These are phyloP conservation scores for Dromiciops gliroides DNA, from an alignment of 2,113 vertebrate genomes.

Conservation along the genomic window DNA sequence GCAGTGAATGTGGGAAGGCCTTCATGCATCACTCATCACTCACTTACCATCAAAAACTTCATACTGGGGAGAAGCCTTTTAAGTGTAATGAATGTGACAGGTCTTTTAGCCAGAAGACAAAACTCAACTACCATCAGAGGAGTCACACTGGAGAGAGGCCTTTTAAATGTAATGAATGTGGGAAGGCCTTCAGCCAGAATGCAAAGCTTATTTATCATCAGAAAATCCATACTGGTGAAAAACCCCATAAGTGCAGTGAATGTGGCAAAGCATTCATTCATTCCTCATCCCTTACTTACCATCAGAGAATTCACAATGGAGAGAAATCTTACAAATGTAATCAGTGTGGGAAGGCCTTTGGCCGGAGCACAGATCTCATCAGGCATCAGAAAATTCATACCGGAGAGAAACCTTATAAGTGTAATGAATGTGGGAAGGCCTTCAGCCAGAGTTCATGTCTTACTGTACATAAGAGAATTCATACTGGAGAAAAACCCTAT, in stretches of 20 bases:
- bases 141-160: slow-evolving; percentile 72
- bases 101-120: slow-evolving; percentile 67
- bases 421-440: slow-evolving; percentile 77
- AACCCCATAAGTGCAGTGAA: slow-evolving; percentile 76
- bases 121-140: slow-evolving; percentile 65
- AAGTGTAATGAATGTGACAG: slow-evolving; percentile 58
- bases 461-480: slow-evolving; percentile 78
- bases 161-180: slow-evolving; percentile 78
- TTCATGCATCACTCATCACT: slow-evolving; percentile 49
- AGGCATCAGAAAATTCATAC: slow-evolving; percentile 79
- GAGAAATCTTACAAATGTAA: slow-evolving; percentile 78
- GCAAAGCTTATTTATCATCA: slow-evolving; percentile 79
- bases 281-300: slow-evolving; percentile 77
- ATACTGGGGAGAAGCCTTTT: not conserved
- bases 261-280: slow-evolving; percentile 78
- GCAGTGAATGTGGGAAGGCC: slow-evolving; percentile 42
- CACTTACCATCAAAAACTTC: slow-evolving; percentile 12
- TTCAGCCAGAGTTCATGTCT: slow-evolving; percentile 78
- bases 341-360: slow-evolving; percentile 77
- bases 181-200: slow-evolving; percentile 76
- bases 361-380: slow-evolving; percentile 77
- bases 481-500: slow-evolving; percentile 79
- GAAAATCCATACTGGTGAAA: slow-evolving; percentile 77
- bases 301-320: slow-evolving; percentile 77
- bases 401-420: slow-evolving; percentile 78